phyloP scores from a whole-genome alignment of 2,797 vertebrate species.

The Sebastes oblongus region DNA sequence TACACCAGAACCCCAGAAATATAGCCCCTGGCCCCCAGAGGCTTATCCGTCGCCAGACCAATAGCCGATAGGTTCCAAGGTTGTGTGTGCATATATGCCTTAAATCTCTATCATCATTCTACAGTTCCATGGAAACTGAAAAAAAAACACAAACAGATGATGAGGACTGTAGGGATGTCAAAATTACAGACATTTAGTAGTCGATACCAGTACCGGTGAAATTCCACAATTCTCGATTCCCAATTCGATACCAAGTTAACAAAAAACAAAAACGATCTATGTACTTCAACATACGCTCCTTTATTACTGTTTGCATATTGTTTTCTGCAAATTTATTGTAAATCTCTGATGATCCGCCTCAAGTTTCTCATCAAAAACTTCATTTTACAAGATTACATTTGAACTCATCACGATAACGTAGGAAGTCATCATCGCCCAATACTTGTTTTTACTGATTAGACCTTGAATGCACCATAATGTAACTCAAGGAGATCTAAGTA shows the following conservation, averaged over 20 bases:
- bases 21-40: too few species aligned
- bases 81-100: neutral
- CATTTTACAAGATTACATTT: neutral
- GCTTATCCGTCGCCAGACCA: too few species aligned
- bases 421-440: neutral
- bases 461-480: neutral
- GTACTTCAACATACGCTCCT: neutral
- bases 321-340: neutral
- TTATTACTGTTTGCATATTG: neutral
- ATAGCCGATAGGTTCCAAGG: too few species aligned
- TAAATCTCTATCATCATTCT: neutral
- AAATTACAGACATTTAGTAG: neutral
- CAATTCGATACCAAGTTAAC: neutral
- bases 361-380: fast-evolving
- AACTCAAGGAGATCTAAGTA: neutral
- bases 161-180: neutral
- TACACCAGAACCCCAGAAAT: too few species aligned
- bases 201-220: too few species aligned
- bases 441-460: neutral
- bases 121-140: neutral
- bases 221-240: neutral
- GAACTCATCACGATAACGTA: neutral
- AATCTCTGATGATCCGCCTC: neutral
- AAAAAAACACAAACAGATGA: neutral
- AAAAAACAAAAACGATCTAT: neutral